Evolutionary conservation across 2,113 vertebrate species (phyloP), one percentile per base, ranked within the genome.

Genomic region (Arizona elegans): DNA sequence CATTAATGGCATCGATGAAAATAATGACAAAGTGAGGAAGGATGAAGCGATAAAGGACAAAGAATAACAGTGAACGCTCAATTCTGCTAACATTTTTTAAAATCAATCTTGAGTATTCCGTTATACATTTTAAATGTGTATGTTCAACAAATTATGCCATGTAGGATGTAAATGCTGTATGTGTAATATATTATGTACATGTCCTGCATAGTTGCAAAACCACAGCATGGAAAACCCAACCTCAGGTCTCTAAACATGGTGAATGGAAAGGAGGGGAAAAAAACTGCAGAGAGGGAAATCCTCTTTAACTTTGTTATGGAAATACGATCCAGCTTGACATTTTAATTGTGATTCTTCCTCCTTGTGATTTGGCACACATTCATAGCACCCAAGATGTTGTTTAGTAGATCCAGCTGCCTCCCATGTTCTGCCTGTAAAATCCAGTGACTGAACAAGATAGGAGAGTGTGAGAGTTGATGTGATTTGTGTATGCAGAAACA

Each of bases 401-500:
- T 97, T 97, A 97, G 96, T 93, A 94, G 97, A 97, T 96, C 96
- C 97, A 97, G 97, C 97, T 97, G 97, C 96, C 96, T 96, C 96
- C 95, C 96, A 95, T 54, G 0, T 94, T 95, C 55, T 94, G 96
- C 97, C 97, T 97, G 97, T 97, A 96, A 97, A 97, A 96, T 96
- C 96, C 10, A 0, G 93, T 94, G 94, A 95, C 95, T 96, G 94
- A 92, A 8, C 90, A n/a, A 97, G 97, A 97, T 96, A 96, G 96
- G 93, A 95, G 96, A 97, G 97, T 97, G 97, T 97, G 96, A 97
- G 97, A 97, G 96, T 95, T 96, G 90, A 97, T 97, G 96, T 97
- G 96, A 97, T 97, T 97, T 97, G 96, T 97, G 96, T 97, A 97
- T 94, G 95, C 94, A 92, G 96, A 96, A 97, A 97, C 96, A 96